Base-by-base conservation (phyloP, 2,888 invertebrate species). In the Cordylochernes scorpioides region DNA sequence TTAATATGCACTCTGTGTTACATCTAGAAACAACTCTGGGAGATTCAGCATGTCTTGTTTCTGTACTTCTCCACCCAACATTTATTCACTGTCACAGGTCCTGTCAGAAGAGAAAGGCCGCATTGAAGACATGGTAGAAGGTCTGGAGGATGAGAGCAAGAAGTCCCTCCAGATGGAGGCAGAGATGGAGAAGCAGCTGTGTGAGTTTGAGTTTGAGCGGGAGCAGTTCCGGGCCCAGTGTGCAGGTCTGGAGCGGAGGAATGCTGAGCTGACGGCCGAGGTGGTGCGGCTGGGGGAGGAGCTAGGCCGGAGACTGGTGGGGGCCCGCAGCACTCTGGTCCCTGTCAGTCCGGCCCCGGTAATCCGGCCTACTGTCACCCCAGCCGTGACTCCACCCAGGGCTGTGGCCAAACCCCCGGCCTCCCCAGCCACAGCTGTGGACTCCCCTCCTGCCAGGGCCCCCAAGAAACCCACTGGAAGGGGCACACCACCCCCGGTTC, bases 131-230 rank as follows among this genome's bases (percentile, higher is more conserved):
- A 73, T 77, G 64, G 74, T 73, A 1, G 75, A 75, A 49, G 75
- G 73, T 1, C 57, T 77, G 10, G 73, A 73, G 46, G 74, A 74
- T 49, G 77, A 78, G 49, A 73, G 71, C 48, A 74, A 75, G 54
- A 74, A 74, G 50, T 72, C 74, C 4, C 54, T 75, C 28, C 68
- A 71, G 46, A 73, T 77, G 71, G 77, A 77, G 52, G 74, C 74
- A 2, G 74, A 74, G 47, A 53, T 77, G 42, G 77, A 78, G 47
- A 71, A 71, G 46, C 73, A 75, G 47, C 52, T 68, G 13, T 65
- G 68, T 35, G 62, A 70, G 33, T 73, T 73, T 53, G 72, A 73
- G 43, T 60, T 63, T 17, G 74, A 77, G 49, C 62, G 68, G 29
- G 71, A 72, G 46, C 61, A 66, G 33, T 58, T 72, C 33, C 62